Conservation (phyloP, 2,113 vertebrate genomes). For the Chitala chitala region DNA sequence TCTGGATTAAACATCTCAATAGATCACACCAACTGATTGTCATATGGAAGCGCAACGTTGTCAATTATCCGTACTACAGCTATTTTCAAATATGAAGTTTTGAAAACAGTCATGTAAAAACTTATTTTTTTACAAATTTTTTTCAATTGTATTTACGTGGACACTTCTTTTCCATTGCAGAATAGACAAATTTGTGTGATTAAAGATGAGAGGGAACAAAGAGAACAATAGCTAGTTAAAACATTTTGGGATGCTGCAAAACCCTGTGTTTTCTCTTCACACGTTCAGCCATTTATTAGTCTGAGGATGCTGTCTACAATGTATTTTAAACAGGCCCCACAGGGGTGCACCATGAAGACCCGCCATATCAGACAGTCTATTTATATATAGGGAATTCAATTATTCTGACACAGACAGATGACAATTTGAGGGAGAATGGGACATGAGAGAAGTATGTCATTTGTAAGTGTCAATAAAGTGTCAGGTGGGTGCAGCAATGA, state of each 20-base stretch:
- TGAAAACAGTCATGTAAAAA: too few relatives aligned
- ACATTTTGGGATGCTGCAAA: not conserved
- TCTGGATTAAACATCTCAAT: not conserved
- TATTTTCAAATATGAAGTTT: too few relatives aligned
- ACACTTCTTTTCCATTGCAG: too few relatives aligned
- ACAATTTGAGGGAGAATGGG: slow-evolving; percentile 41
- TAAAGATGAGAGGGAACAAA: not conserved
- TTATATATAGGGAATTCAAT: slow-evolving; percentile 69
- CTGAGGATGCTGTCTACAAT: not conserved
- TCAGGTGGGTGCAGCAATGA: slow-evolving; percentile 46
- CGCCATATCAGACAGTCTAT: slow-evolving; percentile 57
- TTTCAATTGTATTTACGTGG: too few relatives aligned
- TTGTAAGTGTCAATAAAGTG: slow-evolving; percentile 57
- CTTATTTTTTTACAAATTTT: too few relatives aligned
- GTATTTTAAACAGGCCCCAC: slow-evolving; percentile 27
- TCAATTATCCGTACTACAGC: too few relatives aligned
- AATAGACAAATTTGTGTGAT: not conserved
- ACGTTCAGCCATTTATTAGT: slow-evolving; percentile 4
- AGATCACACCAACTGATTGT: too few relatives aligned
- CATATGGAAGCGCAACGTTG: too few relatives aligned
- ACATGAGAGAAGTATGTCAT: slow-evolving; percentile 50
- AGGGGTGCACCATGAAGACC: slow-evolving; percentile 43
- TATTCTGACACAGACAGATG: slow-evolving; percentile 65
- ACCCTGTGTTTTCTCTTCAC: not conserved
- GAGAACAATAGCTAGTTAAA: slow-evolving; percentile 3